Conservation (phyloP, 1,140 invertebrate species). For the Papilio dardanus region DNA sequence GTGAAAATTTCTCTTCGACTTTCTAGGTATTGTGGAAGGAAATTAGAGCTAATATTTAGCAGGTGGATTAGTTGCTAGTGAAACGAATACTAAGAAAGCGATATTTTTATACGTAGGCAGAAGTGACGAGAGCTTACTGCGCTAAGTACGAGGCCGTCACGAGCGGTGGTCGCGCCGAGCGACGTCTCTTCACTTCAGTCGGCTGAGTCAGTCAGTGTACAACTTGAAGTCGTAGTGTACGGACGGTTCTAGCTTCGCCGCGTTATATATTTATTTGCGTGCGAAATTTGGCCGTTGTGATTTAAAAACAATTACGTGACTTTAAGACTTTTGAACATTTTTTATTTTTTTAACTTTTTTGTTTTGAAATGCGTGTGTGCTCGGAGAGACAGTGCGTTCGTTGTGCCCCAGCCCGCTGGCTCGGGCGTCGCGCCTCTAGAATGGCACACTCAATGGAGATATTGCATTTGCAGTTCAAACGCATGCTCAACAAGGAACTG, state of each 20-base stretch:
- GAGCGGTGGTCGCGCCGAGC: constrained; percentile 43
- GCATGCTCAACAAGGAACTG: constrained; percentile 99
- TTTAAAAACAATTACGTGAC: constrained; percentile 27
- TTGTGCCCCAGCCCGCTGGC: constrained; percentile 65
- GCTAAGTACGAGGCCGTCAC: constrained; percentile 55
- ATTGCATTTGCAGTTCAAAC: constrained; percentile 95
- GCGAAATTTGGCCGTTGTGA: constrained; percentile 39
- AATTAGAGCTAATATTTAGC: constrained; percentile 43
- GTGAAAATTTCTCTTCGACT: constrained; percentile 26
- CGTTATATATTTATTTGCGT: constrained; percentile 41
- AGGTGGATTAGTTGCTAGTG: constrained; percentile 50
- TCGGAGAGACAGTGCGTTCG: constrained; percentile 68
- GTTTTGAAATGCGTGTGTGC: constrained; percentile 74
- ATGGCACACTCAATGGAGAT: constrained; percentile 76
- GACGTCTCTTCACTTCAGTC: constrained; percentile 60
- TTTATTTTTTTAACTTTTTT: constrained; percentile 45
- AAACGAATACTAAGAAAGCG: constrained; percentile 62
- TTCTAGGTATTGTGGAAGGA: constrained; percentile 43
- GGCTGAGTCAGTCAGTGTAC: constrained; percentile 19
- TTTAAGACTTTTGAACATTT: constrained; percentile 20
- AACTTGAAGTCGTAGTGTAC: constrained; percentile 2
- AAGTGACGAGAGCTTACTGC: constrained; percentile 51
- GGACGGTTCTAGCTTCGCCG: constrained; percentile 38
- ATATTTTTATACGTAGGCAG: constrained; percentile 60
- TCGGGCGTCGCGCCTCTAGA: constrained; percentile 61